Evolutionary conservation across 2,888 invertebrate species (phyloP).

Genomic region (Orgyia antiqua): DNA sequence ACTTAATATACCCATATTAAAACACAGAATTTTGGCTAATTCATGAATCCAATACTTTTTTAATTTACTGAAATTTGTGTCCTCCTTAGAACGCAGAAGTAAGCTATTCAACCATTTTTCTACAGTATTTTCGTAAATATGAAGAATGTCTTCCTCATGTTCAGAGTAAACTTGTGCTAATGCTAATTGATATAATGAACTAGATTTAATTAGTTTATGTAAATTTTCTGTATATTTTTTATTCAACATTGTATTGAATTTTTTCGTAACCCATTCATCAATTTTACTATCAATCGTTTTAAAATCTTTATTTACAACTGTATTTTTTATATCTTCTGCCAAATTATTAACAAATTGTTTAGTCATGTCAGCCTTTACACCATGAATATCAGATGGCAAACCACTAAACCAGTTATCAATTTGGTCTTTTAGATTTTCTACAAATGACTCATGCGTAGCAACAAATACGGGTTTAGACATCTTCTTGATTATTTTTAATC

Average conservation of each 20-base stretch:
- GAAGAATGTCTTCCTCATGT: too few species aligned
- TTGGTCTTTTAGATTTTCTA: constrained; percentile 5
- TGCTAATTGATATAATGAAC: too few species aligned
- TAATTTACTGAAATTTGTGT: too few species aligned
- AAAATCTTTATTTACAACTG: constrained; percentile 1
- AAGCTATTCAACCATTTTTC: too few species aligned
- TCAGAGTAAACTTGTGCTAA: too few species aligned
- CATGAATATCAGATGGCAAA: constrained; percentile 6
- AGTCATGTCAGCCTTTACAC: constrained; percentile 3
- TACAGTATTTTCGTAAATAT: too few species aligned
- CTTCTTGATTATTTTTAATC: constrained; percentile 40
- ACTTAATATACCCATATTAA: constrained; percentile 4
- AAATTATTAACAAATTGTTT: constrained; percentile 11
- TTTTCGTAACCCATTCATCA: constrained; percentile 7
- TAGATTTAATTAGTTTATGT: constrained; percentile 9
- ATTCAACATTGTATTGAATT: constrained; percentile 11
- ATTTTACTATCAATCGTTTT: constrained; percentile 6
- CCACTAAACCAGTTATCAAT: constrained; percentile 15
- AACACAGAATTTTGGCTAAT: constrained; percentile 13
- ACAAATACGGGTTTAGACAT: constrained; percentile 29
- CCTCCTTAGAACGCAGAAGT: too few species aligned
- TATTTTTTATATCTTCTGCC: constrained; percentile 9
- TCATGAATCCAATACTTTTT: constrained; percentile 5
- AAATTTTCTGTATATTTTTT: constrained; percentile 4
- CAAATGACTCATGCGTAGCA: neutral